Evolutionary conservation across 2,888 invertebrate species (phyloP), one percentile per base, ranked within the genome.

Genomic region (Limnephilus lunatus): DNA sequence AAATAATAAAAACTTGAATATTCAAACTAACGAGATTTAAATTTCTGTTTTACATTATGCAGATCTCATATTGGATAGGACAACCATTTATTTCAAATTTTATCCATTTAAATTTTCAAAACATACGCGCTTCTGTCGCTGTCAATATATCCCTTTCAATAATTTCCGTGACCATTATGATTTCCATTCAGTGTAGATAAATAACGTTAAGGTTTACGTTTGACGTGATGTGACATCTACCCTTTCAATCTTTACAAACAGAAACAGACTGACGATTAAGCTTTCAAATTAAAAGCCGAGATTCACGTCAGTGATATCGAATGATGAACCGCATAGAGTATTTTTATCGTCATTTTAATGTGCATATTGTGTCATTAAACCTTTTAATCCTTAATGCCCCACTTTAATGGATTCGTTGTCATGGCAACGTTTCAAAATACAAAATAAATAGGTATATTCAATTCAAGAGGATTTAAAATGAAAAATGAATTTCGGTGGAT

Each of bases 341-440:
- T 83, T 83, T 83, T 83, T 35, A 83, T 83, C 35, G 35, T 35
- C 83, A 35, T 32, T 83, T 83, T 68, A 68, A 68, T 83, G 83
- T 83, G 83, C 83, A 83, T 83, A 48, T 48, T 48, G 35, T 83
- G 83, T 39, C 83, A 3, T 83, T 83, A 35, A 83, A 83, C 83
- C 35, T 32, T 39, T 83, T 39, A n/a, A 35, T 83, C 83, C 83
- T 83, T n/a, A 83, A 83, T 83, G 83, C 83, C 32, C 35, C 3
- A 25, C 35, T 83, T 83, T 83, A 83, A 83, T 32, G 83, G 35
- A 83, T 35, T 32, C 35, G 35, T 83, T 83, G 83, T 83, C 35
- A 83, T 83, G 83, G 35, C 83, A 83, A 83, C 83, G n/a, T 83
- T 83, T 83, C 83, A 83, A 83, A 83, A 83, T 83, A 35, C 83